Percentiles rank a stretch among this genome's conserved stretches.
These are phyloP conservation scores for Luffia ferchaultella DNA, from an alignment of 2,888 invertebrate genomes.

Conservation along the genomic window DNA sequence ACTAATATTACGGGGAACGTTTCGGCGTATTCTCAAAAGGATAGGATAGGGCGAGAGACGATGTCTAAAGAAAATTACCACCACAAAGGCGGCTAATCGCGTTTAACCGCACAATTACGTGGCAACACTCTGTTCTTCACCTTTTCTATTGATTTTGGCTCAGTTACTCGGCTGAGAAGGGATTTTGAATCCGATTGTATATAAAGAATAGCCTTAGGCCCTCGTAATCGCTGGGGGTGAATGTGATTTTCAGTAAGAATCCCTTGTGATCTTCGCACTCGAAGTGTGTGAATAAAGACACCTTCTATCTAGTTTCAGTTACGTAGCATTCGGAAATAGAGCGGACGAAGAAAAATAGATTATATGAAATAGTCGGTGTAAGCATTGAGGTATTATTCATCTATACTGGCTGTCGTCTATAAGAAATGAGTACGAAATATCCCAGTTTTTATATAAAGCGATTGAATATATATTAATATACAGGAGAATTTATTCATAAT, in stretches of 20 bases:
- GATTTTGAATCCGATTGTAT: not conserved
- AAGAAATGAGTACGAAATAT: no score
- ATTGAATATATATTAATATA: no score
- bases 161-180: not conserved
- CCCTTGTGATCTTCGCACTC: not conserved
- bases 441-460: no score
- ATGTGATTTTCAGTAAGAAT: not conserved
- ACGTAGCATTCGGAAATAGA: no score
- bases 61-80: not conserved
- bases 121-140: not conserved
- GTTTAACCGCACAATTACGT: not conserved
- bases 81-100: not conserved
- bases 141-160: not conserved
- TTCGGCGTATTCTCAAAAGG: not conserved
- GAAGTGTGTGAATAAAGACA: not conserved
- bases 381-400: no score
- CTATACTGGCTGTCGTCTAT: no score
- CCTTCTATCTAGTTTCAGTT: not conserved
- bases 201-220: not conserved
- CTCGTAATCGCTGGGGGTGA: not conserved
- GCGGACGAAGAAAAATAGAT: no score
- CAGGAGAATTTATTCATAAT: no score
- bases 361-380: no score
- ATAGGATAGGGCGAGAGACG: not conserved
- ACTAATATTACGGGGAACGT: not conserved